Evolutionary conservation across 2,797 vertebrate genomes (phyloP).

Genomic region (Lacerta agilis): DNA sequence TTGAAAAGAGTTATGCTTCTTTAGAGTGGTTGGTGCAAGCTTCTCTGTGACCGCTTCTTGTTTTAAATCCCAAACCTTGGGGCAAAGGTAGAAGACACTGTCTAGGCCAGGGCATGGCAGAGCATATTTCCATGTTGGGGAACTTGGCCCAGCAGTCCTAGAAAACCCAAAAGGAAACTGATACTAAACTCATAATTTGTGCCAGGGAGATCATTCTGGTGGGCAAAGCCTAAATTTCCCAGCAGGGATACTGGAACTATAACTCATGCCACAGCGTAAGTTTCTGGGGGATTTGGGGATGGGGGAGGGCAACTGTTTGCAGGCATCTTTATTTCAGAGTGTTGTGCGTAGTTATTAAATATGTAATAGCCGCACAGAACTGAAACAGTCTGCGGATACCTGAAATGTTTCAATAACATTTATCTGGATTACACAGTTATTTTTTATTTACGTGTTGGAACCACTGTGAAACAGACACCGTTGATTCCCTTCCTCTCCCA

Average conservation of each 20-base stretch:
- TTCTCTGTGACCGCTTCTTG: neutral
- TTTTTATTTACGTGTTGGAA: neutral
- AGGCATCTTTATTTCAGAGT: neutral
- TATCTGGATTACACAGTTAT: neutral
- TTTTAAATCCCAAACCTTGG: neutral
- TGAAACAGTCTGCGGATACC: neutral
- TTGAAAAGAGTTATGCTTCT: neutral
- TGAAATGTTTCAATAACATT: neutral
- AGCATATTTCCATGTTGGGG: neutral
- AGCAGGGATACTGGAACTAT: neutral
- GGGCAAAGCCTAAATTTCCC: neutral
- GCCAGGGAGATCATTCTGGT: neutral
- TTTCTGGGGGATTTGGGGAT: neutral
- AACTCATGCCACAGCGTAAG: neutral
- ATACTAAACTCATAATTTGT: neutral
- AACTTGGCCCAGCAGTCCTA: neutral
- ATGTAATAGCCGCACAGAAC: conserved; percentile 15
- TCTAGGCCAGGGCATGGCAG: neutral
- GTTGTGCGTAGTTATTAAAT: conserved; percentile 6
- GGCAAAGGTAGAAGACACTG: no score
- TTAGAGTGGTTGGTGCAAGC: neutral
- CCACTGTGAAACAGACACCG: no score
- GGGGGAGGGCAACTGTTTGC: neutral
- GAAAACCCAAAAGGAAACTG: neutral
- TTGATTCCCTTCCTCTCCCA: no score